Evolutionary conservation across 1,140 invertebrate species (phyloP).

Genomic region (Drosophila murphyi): DNA sequence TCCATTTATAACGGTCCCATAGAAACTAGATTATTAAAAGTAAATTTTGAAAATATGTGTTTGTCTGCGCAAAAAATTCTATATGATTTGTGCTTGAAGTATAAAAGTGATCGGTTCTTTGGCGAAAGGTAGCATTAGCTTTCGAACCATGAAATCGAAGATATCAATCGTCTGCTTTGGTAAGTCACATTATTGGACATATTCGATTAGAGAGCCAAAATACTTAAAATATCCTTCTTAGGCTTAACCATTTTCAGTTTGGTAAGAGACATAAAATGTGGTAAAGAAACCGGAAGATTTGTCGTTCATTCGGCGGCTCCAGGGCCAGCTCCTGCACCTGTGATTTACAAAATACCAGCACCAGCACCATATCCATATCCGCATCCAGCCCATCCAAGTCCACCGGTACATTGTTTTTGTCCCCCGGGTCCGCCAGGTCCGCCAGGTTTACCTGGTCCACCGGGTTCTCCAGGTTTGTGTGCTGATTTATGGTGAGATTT

Average conservation of each 20-base stretch:
- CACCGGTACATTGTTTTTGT: conserved; percentile 87
- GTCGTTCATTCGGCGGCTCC: conserved; percentile 76
- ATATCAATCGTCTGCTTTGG: conserved; percentile 51
- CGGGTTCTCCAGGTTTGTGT: conserved; percentile 86
- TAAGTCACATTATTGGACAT: conserved; percentile 86
- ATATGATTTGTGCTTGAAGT: conserved; percentile 17
- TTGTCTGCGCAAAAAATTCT: conserved; percentile 25
- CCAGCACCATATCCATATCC: conserved; percentile 61
- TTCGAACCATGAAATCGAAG: conserved; percentile 57
- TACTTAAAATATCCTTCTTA: conserved; percentile 82
- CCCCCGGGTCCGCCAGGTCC: conserved; percentile 88
- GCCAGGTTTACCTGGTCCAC: conserved; percentile 87
- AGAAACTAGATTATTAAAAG: conserved; percentile 77
- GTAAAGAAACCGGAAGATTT: conserved; percentile 53
- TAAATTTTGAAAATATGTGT: conserved; percentile 47
- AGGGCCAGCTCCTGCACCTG: conserved; percentile 82
- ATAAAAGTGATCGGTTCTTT: conserved; percentile 57
- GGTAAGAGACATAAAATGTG: conserved; percentile 32
- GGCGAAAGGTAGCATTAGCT: conserved; percentile 53
- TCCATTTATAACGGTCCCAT: conserved; percentile 55
- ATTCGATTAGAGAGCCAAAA: conserved; percentile 76
- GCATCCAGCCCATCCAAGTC: conserved; percentile 86
- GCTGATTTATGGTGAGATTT: background rate
- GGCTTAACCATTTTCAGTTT: conserved; percentile 36
- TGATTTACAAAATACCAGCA: conserved; percentile 51